These are phyloP conservation scores for Oceanites oceanicus DNA, from an alignment of 2,113 vertebrate genomes.

Conservation along the genomic window DNA sequence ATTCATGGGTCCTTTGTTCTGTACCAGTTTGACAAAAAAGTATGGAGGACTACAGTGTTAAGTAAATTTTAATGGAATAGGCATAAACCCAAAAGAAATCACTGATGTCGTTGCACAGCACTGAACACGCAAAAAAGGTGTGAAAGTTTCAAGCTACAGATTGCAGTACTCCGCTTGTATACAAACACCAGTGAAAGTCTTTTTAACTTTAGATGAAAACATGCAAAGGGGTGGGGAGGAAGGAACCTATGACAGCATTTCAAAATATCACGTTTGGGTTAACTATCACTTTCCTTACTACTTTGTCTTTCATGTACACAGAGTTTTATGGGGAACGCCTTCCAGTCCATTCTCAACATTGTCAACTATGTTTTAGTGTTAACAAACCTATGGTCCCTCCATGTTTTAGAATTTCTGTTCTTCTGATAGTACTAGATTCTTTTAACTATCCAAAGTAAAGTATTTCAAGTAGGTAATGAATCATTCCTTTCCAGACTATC, in stretches of 20 bases:
- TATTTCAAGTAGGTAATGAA: neutral
- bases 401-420: neutral
- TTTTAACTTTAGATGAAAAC: neutral
- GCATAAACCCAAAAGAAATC: neutral
- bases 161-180: neutral
- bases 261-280: neutral
- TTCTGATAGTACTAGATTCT: neutral
- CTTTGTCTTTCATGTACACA: neutral
- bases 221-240: neutral
- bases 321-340: neutral
- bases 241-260: neutral
- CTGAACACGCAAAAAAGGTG: neutral
- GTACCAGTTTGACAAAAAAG: neutral
- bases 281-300: neutral
- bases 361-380: neutral
- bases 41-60: neutral
- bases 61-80: neutral
- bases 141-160: neutral
- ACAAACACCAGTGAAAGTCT: neutral
- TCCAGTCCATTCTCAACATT: neutral
- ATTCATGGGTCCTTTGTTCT: neutral
- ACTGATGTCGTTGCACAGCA: neutral
- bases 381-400: neutral
- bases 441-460: neutral
- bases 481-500: neutral